Percentiles rank a stretch among this genome's conserved stretches.
These are phyloP conservation scores for Sogatella furcifera DNA, from an alignment of 1,140 invertebrate species.

Conservation along the genomic window DNA sequence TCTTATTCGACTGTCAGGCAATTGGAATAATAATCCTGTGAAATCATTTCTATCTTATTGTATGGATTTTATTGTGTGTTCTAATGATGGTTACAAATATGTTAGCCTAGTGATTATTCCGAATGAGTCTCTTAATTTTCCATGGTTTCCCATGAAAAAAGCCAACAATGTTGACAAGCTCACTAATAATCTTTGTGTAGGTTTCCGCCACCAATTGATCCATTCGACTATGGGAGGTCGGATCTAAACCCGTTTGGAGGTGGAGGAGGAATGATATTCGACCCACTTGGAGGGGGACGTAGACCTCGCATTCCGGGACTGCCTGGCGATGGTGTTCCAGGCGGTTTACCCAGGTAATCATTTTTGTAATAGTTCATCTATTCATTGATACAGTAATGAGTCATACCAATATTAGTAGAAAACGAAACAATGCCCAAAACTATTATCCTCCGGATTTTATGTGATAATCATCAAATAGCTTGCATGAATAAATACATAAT, in stretches of 20 bases:
- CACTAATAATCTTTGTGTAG: too few species aligned
- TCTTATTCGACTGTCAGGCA: too few species aligned
- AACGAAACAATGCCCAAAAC: too few species aligned
- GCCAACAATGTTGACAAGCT: too few species aligned
- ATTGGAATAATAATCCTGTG: background rate
- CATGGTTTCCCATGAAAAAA: too few species aligned
- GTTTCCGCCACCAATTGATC: conserved; percentile 25
- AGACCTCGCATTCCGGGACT: conserved; percentile 35
- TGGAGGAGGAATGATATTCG: conserved; percentile 63
- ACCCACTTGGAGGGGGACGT: conserved; percentile 39
- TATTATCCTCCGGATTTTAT: too few species aligned
- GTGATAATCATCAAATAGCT: too few species aligned
- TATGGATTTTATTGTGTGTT: background rate
- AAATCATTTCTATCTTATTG: background rate
- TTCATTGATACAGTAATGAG: background rate
- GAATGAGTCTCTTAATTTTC: too few species aligned
- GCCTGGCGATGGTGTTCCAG: conserved; percentile 34
- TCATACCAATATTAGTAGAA: background rate
- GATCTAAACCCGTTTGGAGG: conserved; percentile 63
- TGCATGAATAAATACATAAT: too few species aligned
- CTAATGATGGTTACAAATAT: too few species aligned
- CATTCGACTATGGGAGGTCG: conserved; percentile 44
- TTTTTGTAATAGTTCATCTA: background rate
- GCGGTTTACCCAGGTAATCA: conserved; percentile 40
- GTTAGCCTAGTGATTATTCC: too few species aligned